Conservation (phyloP, 2,113 vertebrate genomes). For the Urocynchramus pylzowi region DNA sequence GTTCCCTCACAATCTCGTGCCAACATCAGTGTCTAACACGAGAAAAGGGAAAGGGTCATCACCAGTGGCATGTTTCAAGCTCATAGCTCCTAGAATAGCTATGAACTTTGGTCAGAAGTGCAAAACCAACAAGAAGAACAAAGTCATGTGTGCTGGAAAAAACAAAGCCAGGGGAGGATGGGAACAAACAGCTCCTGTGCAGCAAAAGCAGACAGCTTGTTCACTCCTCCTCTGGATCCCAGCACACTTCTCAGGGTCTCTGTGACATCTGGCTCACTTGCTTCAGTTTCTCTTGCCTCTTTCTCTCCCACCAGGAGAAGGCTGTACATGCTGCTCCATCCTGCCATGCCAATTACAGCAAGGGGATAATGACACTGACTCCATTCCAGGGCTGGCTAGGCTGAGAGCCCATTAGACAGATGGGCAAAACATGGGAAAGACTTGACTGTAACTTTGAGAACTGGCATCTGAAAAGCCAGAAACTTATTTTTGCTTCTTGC, state of each 20-base stretch:
- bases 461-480: neutral
- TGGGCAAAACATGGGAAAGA: neutral
- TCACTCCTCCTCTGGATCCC: neutral
- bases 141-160: neutral
- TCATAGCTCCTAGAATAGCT: neutral
- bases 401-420: conserved; percentile 36
- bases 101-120: neutral
- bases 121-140: neutral
- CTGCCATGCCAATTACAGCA: conserved; percentile 49
- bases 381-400: neutral
- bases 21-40: neutral
- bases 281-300: neutral
- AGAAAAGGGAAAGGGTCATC: neutral
- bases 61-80: neutral
- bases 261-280: conserved; percentile 54
- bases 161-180: neutral
- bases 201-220: neutral
- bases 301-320: conserved; percentile 31
- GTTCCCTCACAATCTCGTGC: neutral
- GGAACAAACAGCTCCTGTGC: neutral
- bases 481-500: neutral
- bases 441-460: conserved; percentile 7
- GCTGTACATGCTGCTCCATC: conserved; percentile 29
- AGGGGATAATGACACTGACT: conserved; percentile 45
- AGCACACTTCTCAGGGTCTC: neutral